Base-by-base conservation (phyloP, 2,113 vertebrate genomes). In the Scolopax mira region DNA sequence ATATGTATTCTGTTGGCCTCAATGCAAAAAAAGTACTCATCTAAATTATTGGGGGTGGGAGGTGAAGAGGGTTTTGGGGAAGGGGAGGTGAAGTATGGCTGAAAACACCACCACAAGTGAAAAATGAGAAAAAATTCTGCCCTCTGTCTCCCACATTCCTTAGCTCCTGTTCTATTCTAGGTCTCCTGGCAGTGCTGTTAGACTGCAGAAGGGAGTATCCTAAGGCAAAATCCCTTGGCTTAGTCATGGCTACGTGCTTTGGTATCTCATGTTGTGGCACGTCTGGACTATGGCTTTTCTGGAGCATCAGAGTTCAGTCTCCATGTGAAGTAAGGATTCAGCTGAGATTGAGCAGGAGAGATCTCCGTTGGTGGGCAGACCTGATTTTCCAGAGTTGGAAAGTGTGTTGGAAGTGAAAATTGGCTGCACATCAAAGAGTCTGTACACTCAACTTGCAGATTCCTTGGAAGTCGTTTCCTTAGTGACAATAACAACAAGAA, bases 391-490 rank as follows among this genome's bases (percentile, higher is more conserved):
- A 62, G 61, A 7, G 21, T 0, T 90, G 75, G 37, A 60, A 90
- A 82, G 18, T 27, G 10, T 83, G 35, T 30, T 82, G 60, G 55
- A 77, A 93, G 79, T 62, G 51, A 60, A 35, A 64, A n/a, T 5
- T 92, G 93, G 79, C 90, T 90, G 75, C 31, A 41, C 39, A 67
- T 92, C 85, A 90, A 28, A 91, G 69, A 60, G 22, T 31, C 60
- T 78, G 55, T 15, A 16, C 44, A 31, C 30, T 93, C 52, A 30
- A 89, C 37, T 87, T 79, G 54, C 58, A 69, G 70, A 85, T 85
- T 89, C 90, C 79, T 65, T 30, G 60, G 89, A 77, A 84, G 69
- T 78, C 18, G 67, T 96, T 96, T 96, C 88, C 93, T 92, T 95
- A 88, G 92, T 64, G 96, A 94, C 85, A 92, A 79, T n/a, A 94